Base-by-base conservation (phyloP, 2,113 vertebrate species). In the Catharus bicknelli region DNA sequence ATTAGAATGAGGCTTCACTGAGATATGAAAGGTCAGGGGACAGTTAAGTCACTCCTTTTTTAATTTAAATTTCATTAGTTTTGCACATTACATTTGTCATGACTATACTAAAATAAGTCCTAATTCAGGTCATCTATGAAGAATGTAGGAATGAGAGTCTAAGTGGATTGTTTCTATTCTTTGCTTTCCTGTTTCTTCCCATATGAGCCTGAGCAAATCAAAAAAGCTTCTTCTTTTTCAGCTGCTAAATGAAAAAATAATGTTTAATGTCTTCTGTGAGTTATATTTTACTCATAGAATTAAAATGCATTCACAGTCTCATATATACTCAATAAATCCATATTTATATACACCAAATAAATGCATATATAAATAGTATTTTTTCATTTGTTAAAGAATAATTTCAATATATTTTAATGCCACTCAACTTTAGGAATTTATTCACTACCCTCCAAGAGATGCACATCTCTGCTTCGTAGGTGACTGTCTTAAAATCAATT, bases 21-120 rank as follows among this genome's bases (percentile, higher is more conserved):
- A 77, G 82, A 64, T 57, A 83, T 70, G 67, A 95, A 83, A 83
- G 79, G 93, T 95, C 90, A 95, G 70, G 38, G 91, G 70, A 90
- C 82, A 94, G 72, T 88, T 91, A 85, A 94, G 83, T 95, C 38
- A 53, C 59, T 78, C 68, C 83, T 75, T 78, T 95, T 93, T 93
- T 95, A 95, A 94, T 95, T 96, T 93, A 94, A 95, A 94, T 95
- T 96, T 95, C 90, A 94, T 96, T 96, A 92, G 68, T 66, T 96
- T 94, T 90, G 43, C 59, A 88, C 80, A 88, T 94, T 93, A 86
- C 86, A 68, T 86, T 95, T 94, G 86, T 93, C 96, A 86, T 68
- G 61, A 54, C 13, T 81, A 43, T 54, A 81, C 81, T 93, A 96
- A 95, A 95, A 86, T 90, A 93, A 95, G 88, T 84, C 43, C 76